These are phyloP conservation scores for Eupeodes latifasciatus DNA, from an alignment of 2,888 invertebrate species.

Conservation along the genomic window DNA sequence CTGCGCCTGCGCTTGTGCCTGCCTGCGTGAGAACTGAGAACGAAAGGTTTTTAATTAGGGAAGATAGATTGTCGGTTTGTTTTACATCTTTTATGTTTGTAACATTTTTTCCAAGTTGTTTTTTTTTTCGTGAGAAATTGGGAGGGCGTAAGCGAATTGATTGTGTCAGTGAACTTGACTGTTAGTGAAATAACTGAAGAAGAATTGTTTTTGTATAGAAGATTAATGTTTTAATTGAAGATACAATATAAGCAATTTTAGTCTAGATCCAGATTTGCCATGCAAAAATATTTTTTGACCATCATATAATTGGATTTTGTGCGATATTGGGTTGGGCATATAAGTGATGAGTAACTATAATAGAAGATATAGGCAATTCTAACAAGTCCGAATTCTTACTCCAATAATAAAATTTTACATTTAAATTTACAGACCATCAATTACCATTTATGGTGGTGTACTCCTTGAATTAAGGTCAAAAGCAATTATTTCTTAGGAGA, in stretches of 20 bases:
- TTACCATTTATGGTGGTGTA: background rate
- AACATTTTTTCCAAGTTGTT: background rate
- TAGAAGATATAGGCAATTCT: background rate
- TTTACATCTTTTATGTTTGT: conserved; percentile 24
- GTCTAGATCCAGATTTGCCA: background rate
- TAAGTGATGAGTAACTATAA: no score
- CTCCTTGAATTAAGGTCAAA: background rate
- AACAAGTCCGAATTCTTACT: background rate
- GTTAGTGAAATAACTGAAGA: conserved; percentile 1
- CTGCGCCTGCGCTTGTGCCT: no score
- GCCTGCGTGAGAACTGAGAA: conserved; percentile 54
- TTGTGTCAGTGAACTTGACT: conserved; percentile 30
- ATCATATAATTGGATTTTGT: conserved; percentile 9
- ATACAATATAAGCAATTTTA: background rate
- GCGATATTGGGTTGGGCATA: conserved; percentile 35
- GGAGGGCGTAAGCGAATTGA: conserved; percentile 14
- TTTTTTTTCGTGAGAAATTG: conserved; percentile 24
- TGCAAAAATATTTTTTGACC: conserved; percentile 12
- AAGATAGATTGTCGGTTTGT: conserved; percentile 20
- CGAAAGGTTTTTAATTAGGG: conserved; percentile 60
- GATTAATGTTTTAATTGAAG: conserved; percentile 14
- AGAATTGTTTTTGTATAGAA: background rate
- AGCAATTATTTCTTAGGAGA: background rate
- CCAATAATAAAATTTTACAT: background rate
- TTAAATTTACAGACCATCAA: background rate